A percentile compares a stretch with the other conserved stretches of the same genome.
phyloP scores from a whole-genome alignment of 2,797 vertebrate species.

The Sorex maritimensis region DNA sequence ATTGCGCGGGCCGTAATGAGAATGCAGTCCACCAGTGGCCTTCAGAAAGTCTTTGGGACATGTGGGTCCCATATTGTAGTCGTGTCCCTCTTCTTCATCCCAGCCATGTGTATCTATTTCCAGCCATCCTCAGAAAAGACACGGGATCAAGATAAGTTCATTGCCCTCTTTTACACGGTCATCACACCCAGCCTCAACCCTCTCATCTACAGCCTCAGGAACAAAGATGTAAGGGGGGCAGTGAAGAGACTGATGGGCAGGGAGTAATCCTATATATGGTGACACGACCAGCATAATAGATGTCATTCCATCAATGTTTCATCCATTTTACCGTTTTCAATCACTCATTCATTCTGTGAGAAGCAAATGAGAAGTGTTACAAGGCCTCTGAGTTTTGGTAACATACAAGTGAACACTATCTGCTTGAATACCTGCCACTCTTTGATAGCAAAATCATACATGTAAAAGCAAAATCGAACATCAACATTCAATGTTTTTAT shows the following conservation, averaged over 20 bases:
- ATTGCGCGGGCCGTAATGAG: slow-evolving; percentile 65
- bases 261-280: no score
- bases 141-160: slow-evolving; percentile 65
- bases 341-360: no score
- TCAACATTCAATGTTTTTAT: no score
- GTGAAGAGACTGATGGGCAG: not conserved
- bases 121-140: slow-evolving; percentile 26
- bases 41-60: slow-evolving; percentile 76
- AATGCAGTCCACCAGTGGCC: slow-evolving; percentile 51
- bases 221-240: slow-evolving; percentile 63
- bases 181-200: slow-evolving; percentile 73
- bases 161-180: slow-evolving; percentile 66
- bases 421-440: no score
- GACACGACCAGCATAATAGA: no score
- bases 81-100: slow-evolving; percentile 72
- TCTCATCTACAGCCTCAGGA: slow-evolving; percentile 68
- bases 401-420: no score
- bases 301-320: no score
- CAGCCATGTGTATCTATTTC: slow-evolving; percentile 66
- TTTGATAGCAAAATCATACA: no score
- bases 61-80: slow-evolving; percentile 78
- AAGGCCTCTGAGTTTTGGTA: no score
- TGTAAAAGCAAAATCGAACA: no score
- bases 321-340: no score
- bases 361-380: no score